phyloP scores from a whole-genome alignment of 2,888 invertebrate species.

The Cheilosia soror region DNA sequence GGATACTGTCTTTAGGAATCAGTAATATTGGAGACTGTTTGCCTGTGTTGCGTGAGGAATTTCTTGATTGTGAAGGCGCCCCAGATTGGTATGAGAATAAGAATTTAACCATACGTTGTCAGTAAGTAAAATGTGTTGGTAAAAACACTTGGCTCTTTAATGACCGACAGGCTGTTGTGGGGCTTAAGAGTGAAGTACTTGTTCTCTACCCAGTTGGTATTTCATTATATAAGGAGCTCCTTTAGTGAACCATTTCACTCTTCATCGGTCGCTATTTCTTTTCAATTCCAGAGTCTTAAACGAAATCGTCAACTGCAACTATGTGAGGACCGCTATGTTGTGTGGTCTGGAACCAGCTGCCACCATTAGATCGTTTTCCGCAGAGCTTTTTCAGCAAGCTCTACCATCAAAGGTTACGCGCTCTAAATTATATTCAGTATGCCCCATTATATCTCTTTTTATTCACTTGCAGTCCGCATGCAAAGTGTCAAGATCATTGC shows the following conservation, averaged over 20 bases:
- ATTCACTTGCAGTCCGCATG: slow-evolving; percentile 76
- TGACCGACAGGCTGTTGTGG: too few relatives aligned
- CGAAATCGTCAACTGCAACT: slow-evolving; percentile 85
- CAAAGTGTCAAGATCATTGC: slow-evolving; percentile 77
- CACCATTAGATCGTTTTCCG: slow-evolving; percentile 80
- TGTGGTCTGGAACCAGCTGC: slow-evolving; percentile 84
- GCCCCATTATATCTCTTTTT: neutral
- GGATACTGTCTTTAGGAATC: slow-evolving; percentile 78
- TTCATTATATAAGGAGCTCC: too few relatives aligned
- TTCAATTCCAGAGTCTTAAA: slow-evolving; percentile 83
- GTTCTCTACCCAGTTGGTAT: too few relatives aligned
- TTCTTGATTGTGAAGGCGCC: slow-evolving; percentile 84
- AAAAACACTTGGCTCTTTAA: too few relatives aligned
- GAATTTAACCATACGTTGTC: slow-evolving; percentile 83
- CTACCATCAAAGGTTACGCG: slow-evolving; percentile 31
- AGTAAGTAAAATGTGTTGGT: slow-evolving; percentile 77
- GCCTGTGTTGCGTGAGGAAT: slow-evolving; percentile 84
- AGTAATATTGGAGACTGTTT: slow-evolving; percentile 82
- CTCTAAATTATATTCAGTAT: neutral
- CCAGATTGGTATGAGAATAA: slow-evolving; percentile 85
- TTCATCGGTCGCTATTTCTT: too few relatives aligned
- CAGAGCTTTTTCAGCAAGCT: slow-evolving; percentile 71
- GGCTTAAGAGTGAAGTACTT: too few relatives aligned
- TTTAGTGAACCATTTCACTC: too few relatives aligned
- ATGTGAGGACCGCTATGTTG: slow-evolving; percentile 84